A percentile compares a stretch with the other conserved stretches of the same genome.
Evolutionary conservation across 2,113 vertebrate genomes (phyloP).

Genomic region (human): GRCh38 chr3:20029001-20029500

Average conservation of each 20-base stretch:
- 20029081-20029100: constrained; percentile 76
- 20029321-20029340: neutral
- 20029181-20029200: neutral
- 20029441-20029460: too few relatives aligned
- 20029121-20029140: constrained; percentile 56
- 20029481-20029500: too few relatives aligned
- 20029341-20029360: neutral
- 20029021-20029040: constrained; percentile 64
- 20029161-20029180: constrained; percentile 4
- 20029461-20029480: too few relatives aligned
- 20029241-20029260: neutral
- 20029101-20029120: constrained; percentile 66
- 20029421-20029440: too few relatives aligned
- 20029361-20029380: rapidly evolving
- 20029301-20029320: neutral
- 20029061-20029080: constrained; percentile 64
- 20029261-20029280: neutral
- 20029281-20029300: neutral
- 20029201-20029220: constrained; percentile 16
- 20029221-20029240: neutral
- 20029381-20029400: too few relatives aligned
- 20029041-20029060: constrained; percentile 56
- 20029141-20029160: constrained; percentile 1
- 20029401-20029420: too few relatives aligned
- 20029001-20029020: neutral